Evolutionary conservation across 2,797 vertebrate species (phyloP), one percentile per base, ranked within the genome.

Genomic region (Tenualosa ilisha): DNA sequence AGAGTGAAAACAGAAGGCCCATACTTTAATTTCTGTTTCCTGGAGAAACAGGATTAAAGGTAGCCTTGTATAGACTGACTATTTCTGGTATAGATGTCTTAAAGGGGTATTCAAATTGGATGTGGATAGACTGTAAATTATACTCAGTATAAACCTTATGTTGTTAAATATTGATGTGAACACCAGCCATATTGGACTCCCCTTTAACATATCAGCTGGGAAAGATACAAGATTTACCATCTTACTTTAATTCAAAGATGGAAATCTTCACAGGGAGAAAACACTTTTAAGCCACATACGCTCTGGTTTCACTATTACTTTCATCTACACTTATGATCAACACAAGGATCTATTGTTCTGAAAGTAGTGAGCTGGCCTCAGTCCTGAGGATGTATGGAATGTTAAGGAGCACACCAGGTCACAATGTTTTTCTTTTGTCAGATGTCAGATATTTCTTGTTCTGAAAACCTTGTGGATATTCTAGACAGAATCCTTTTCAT

Each of bases 1-100:
- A 95, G 93, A 95, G 94, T 96, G 94, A 95, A 95, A 95, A 84
- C 94, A 95, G 94, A 95, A 95, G 94, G 93, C 90, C 90, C 85
- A 91, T 85, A 88, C 63, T 68, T 93, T 94, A 94, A 93, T 93
- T 93, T 85, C 20, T 92, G 92, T 95, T 96, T 95, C 93, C 90
- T 88, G 56, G 88, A 86, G 93, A 96, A 96, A 94, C 93, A 89
- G 91, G 93, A 90, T 95, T 95, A 95, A 94, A 89, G 83, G 88
- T 88, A 86, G 88, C 91, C 92, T 95, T 22, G 92, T 94, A 94
- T 93, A 83, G 68, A 26, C 88, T 86, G 13, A 86, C 83, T 37
- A 82, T 87, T 89, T 87, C 88, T 87, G 12, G 61, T 84, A 54
- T 81, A 90, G 91, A 92, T 94, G 89, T 91, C 83, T 93, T 93